phyloP scores from a whole-genome alignment of 2,113 vertebrate genomes.

The Pollachius pollachius region DNA sequence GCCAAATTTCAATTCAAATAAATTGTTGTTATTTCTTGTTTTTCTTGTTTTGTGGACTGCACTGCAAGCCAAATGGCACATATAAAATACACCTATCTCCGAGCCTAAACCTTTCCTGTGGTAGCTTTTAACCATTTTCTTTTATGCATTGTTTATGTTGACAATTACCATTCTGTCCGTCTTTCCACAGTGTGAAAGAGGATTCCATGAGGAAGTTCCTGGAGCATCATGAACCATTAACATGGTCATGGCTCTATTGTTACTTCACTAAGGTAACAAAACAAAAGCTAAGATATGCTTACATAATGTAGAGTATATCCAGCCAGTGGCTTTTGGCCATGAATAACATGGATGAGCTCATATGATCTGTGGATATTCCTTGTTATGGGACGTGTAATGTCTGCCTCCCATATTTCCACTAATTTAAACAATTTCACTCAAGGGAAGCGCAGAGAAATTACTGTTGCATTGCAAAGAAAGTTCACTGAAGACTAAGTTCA shows the following conservation, averaged over 20 bases:
- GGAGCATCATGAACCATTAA: slow-evolving; percentile 27
- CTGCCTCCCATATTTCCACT: slow-evolving; percentile 34
- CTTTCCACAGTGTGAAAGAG: slow-evolving; percentile 40
- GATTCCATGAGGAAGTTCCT: slow-evolving; percentile 25
- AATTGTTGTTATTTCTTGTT: no score
- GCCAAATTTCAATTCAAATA: no score
- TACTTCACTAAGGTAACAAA: slow-evolving; percentile 7
- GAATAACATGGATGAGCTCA: slow-evolving; percentile 24
- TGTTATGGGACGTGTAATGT: slow-evolving; percentile 19
- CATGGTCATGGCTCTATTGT: slow-evolving; percentile 24
- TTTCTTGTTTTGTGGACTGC: no score
- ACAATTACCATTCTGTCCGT: no score
- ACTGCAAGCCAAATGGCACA: no score
- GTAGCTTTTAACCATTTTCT: no score
- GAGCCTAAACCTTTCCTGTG: no score
- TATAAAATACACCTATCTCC: no score
- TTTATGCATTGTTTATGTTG: no score
- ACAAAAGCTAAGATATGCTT: slow-evolving; percentile 20
- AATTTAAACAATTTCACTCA: slow-evolving; percentile 14
- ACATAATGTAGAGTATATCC: neutral
- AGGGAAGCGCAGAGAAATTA: slow-evolving; percentile 20
- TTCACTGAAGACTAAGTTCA: neutral
- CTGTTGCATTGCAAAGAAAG: neutral
- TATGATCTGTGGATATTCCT: slow-evolving; percentile 19
- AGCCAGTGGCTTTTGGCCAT: slow-evolving; percentile 6